Conservation (phyloP, 2,888 invertebrate genomes). For the Drosophila infuscata region DNA sequence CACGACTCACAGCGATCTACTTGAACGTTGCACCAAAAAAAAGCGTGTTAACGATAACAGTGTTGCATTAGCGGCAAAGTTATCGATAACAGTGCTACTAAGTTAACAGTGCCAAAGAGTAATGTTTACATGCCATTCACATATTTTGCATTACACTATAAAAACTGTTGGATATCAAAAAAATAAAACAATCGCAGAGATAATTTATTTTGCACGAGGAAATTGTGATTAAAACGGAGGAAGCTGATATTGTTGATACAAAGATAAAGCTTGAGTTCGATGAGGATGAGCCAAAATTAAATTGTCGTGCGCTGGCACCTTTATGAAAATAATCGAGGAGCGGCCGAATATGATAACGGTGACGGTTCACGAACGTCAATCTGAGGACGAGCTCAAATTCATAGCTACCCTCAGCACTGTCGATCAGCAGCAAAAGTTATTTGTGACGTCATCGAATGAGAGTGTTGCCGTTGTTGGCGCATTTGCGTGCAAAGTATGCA, state of each 20-base stretch:
- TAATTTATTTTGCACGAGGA: conserved; percentile 58
- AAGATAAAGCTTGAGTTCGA: conserved; percentile 57
- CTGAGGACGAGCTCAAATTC: conserved; percentile 68
- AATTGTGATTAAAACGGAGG: conserved; percentile 47
- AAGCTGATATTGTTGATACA: conserved; percentile 60
- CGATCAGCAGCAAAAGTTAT: conserved; percentile 58
- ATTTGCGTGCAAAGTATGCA: conserved; percentile 59
- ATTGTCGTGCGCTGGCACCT: conserved; percentile 28
- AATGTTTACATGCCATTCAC: too few species aligned
- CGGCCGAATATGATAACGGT: conserved; percentile 75
- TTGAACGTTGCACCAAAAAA: too few species aligned
- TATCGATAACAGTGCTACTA: too few species aligned
- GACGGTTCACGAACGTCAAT: conserved; percentile 60
- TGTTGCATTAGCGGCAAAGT: too few species aligned
- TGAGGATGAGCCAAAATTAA: conserved; percentile 22
- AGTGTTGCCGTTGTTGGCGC: not conserved
- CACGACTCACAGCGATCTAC: too few species aligned
- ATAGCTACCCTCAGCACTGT: conserved; percentile 49
- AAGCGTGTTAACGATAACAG: too few species aligned
- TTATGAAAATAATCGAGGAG: too few species aligned
- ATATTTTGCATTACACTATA: too few species aligned
- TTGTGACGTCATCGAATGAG: conserved; percentile 21
- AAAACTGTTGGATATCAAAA: too few species aligned
- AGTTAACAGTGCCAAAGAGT: too few species aligned
- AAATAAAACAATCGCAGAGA: conserved; percentile 51